These are phyloP conservation scores for Colius striatus DNA, from an alignment of 2,113 vertebrate genomes.

Conservation along the genomic window DNA sequence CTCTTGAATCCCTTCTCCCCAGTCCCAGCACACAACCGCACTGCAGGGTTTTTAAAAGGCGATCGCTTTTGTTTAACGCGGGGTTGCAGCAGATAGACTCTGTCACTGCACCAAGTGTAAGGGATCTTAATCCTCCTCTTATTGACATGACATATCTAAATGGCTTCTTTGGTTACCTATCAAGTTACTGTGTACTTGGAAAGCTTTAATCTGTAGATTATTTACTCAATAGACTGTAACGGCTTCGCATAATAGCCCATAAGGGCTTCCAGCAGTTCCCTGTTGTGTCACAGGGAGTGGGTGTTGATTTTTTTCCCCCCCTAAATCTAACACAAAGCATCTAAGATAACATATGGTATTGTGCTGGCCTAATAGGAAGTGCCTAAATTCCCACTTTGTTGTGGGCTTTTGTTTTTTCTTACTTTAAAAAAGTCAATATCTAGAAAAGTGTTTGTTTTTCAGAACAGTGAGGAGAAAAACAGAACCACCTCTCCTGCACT, in stretches of 20 bases:
- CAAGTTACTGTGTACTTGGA: constrained; percentile 38
- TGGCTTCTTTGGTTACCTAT: constrained; percentile 52
- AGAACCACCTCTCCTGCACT: background rate
- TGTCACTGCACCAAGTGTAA: background rate
- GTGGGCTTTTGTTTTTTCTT: background rate
- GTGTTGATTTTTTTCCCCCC: background rate
- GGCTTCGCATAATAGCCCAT: background rate
- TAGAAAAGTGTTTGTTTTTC: background rate
- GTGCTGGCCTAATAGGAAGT: background rate
- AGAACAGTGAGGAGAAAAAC: background rate
- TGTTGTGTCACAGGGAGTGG: background rate
- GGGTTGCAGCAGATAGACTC: background rate
- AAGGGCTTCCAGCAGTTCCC: constrained; percentile 10
- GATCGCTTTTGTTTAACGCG: background rate
- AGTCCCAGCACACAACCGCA: background rate
- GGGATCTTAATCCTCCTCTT: constrained; percentile 47
- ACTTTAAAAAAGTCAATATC: background rate
- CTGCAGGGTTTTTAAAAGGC: background rate
- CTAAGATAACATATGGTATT: background rate
- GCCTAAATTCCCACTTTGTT: background rate
- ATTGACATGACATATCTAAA: constrained; percentile 23
- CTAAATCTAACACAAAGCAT: background rate
- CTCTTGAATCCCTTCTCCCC: background rate
- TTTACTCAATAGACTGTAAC: constrained; percentile 61
- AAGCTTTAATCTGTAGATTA: constrained; percentile 66